These are phyloP conservation scores for Acrocephalus kingi DNA, from an alignment of 2,113 vertebrate genomes.

Conservation along the genomic window DNA sequence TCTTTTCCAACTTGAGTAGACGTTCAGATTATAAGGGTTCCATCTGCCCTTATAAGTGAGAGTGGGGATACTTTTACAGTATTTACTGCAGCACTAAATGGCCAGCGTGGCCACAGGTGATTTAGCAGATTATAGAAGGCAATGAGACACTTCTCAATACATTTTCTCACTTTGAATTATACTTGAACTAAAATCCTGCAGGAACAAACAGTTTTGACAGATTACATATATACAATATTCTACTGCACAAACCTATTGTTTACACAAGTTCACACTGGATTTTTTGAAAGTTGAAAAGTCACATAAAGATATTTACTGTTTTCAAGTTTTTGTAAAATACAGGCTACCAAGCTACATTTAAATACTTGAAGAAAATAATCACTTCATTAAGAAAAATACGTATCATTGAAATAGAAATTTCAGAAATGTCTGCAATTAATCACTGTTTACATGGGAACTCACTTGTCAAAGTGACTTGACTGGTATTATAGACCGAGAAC, in stretches of 20 bases:
- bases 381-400: background rate
- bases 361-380: background rate
- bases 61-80: background rate
- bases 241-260: slow-evolving; percentile 15
- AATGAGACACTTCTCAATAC: slow-evolving; percentile 11
- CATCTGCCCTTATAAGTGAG: background rate
- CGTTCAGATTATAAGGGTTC: background rate
- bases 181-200: slow-evolving; percentile 22
- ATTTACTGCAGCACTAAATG: background rate
- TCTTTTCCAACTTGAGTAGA: background rate
- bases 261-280: background rate
- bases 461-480: background rate
- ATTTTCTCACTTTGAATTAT: slow-evolving; percentile 46
- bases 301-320: background rate
- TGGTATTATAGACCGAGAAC: background rate
- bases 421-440: background rate
- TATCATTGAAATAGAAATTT: background rate
- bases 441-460: background rate
- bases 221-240: background rate
- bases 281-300: slow-evolving; percentile 2
- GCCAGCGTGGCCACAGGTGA: background rate
- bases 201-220: slow-evolving; percentile 34
- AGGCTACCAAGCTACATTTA: background rate
- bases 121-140: background rate
- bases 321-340: background rate